Evolutionary conservation across 30 jellyfish, hydroid and myxozoan species (phyloP), one percentile per base, ranked within the genome.

Genomic region (Hydractinia symbiolongicarpus): DNA sequence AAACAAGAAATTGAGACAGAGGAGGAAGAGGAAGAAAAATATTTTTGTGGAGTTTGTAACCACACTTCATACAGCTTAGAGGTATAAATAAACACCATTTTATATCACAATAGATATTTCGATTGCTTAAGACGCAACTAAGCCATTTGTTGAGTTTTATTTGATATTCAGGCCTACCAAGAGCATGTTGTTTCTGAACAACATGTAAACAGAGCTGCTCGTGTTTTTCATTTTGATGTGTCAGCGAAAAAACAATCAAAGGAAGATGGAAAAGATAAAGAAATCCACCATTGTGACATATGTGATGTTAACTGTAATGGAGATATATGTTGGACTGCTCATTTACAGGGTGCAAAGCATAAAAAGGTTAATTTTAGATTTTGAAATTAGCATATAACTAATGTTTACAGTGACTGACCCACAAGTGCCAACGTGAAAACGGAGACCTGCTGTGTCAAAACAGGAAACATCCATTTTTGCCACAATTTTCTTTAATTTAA

Each of bases 251-350:
- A 13, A 13, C 74, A 64, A 11, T 58, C 19, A 3, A 58, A 58
- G 19, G 69, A 58, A 58, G 69, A 58, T 11, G 69, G 84, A 50
- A 55, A 77, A 53, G 76, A 77, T 30, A 72, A 72, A 72, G 70
- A 72, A 19, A 19, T 77, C 61, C 85, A 55, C 58, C 82, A 77
- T 77, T 77, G 85, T 77, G 81, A 53, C 11, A 13, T 54, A 13
- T 77, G 85, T 30, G 76, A 77, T 77, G 79, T 77, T 9, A 52
- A 61, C 81, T 77, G 85, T 30, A 77, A 77, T 77, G 85, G 85
- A 13, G 80, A 53, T 5, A 10, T 61, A 9, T 77, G 85, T 55
- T 77, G 85, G 85, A 58, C 55, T 54, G 85, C 85, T 5, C 85
- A 77, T 77, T 54, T 77, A 49, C 55, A 55, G 30, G 85, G 79